Conservation (phyloP, 2,797 vertebrate genomes). For the Tangara arthus region DNA sequence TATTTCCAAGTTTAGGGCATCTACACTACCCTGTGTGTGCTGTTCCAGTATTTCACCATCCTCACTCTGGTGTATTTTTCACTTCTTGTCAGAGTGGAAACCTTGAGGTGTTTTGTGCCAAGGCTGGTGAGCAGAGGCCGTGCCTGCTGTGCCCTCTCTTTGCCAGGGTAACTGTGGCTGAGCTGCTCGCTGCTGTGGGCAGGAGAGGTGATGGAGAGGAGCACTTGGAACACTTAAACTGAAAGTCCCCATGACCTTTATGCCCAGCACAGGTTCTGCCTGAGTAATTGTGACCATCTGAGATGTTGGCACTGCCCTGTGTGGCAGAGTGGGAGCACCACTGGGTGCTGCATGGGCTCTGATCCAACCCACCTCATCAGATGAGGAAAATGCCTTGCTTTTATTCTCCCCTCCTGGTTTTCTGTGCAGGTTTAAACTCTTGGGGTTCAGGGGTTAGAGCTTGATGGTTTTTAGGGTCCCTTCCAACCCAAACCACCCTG, state of each 20-base stretch:
- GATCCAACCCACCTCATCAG: accelerated
- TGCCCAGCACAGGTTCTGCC: neutral
- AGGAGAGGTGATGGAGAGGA: neutral
- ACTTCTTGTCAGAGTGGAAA: neutral
- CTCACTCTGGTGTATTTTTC: neutral
- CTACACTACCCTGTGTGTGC: neutral
- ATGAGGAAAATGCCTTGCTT: neutral
- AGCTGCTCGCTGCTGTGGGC: accelerated
- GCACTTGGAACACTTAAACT: neutral
- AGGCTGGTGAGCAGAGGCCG: neutral
- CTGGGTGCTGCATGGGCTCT: neutral
- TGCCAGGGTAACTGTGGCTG: neutral
- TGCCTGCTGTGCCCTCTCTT: neutral
- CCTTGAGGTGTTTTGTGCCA: neutral
- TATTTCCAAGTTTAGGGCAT: too few species aligned
- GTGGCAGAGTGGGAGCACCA: neutral
- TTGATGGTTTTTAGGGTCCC: neutral
- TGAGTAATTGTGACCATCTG: neutral
- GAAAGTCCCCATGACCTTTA: neutral
- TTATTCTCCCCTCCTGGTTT: accelerated
- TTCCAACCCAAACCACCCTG: neutral
- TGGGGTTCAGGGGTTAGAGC: neutral
- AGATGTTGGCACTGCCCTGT: accelerated
- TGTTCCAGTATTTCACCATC: neutral
- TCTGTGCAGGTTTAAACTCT: neutral